Evolutionary conservation across 2,888 invertebrate genomes (phyloP).

Genomic region (Amphimallon solstitiale): DNA sequence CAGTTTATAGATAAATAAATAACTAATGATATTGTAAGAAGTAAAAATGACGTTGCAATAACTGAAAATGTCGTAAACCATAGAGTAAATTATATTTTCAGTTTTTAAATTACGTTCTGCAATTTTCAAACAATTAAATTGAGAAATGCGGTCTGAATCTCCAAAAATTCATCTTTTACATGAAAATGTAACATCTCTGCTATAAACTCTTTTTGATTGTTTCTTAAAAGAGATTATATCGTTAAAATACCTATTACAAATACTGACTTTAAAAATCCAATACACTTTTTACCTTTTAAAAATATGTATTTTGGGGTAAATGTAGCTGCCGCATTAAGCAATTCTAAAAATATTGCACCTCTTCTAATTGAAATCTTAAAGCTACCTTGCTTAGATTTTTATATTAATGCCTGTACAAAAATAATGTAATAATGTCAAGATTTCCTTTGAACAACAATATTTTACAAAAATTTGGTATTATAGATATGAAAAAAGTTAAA

Average conservation of each 20-base stretch:
- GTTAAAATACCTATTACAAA: slow-evolving; percentile 16
- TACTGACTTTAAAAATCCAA: slow-evolving; percentile 25
- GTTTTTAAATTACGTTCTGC: no score
- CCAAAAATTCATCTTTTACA: no score
- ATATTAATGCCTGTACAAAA: slow-evolving; percentile 3
- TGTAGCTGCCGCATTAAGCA: slow-evolving; percentile 6
- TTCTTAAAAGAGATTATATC: slow-evolving; percentile 22
- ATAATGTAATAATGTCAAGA: slow-evolving; percentile 8
- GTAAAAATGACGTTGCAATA: no score
- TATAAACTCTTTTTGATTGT: not conserved
- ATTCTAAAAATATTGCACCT: no score
- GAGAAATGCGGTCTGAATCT: no score
- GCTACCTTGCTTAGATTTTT: not conserved
- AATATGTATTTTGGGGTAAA: slow-evolving; percentile 37
- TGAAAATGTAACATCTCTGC: no score
- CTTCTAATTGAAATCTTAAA: no score
- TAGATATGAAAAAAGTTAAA: slow-evolving; percentile 18
- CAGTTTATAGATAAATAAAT: no score
- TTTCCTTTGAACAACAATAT: slow-evolving; percentile 24
- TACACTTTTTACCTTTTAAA: slow-evolving; percentile 15
- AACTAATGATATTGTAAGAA: no score
- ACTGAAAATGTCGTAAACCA: no score
- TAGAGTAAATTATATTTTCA: no score
- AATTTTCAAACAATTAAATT: no score
- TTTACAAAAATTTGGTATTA: slow-evolving; percentile 17